A percentile compares a stretch with the other conserved stretches of the same genome.
These are phyloP conservation scores for Mesopsocus fuscifrons DNA, from an alignment of 2,888 invertebrate genomes.

Conservation along the genomic window DNA sequence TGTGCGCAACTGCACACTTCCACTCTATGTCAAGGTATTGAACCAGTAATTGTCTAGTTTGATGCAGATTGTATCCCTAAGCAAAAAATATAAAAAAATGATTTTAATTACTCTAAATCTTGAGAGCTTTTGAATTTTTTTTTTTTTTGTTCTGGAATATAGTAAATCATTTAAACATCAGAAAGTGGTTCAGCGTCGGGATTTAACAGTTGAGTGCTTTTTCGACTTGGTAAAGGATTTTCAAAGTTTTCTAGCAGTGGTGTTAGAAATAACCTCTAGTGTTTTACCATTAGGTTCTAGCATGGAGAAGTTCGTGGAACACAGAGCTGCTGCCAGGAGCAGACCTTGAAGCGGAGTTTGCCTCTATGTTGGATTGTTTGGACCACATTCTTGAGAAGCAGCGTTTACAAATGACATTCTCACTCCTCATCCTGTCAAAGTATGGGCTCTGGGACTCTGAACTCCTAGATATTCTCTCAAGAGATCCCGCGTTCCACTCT, in stretches of 20 bases:
- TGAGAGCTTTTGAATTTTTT: neutral
- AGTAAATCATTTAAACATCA: neutral
- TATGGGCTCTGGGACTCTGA: slow-evolving; percentile 67
- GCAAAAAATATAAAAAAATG: no score
- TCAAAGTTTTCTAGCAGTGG: no score
- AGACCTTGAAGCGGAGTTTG: slow-evolving; percentile 40
- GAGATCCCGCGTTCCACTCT: slow-evolving; percentile 40
- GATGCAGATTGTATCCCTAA: no score
- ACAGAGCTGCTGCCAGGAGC: slow-evolving; percentile 34
- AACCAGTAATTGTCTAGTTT: no score
- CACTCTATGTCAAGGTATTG: slow-evolving; percentile 46
- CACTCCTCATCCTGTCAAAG: slow-evolving; percentile 52
- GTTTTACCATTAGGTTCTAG: slow-evolving; percentile 36
- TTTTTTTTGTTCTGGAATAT: slow-evolving; percentile 1
- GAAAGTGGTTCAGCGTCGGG: neutral
- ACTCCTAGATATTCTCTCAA: slow-evolving; percentile 48
- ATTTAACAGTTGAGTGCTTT: no score
- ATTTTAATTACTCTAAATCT: slow-evolving; percentile 3
- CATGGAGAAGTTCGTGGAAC: slow-evolving; percentile 41
- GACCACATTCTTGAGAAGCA: slow-evolving; percentile 46
- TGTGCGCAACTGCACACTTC: slow-evolving; percentile 43
- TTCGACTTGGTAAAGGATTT: no score
- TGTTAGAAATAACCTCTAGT: no score
- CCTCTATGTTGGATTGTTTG: slow-evolving; percentile 43
- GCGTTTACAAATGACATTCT: slow-evolving; percentile 43